Evolutionary conservation across 2,113 vertebrate species (phyloP), one percentile per base, ranked within the genome.

Genomic region (Ceyx cyanopectus): DNA sequence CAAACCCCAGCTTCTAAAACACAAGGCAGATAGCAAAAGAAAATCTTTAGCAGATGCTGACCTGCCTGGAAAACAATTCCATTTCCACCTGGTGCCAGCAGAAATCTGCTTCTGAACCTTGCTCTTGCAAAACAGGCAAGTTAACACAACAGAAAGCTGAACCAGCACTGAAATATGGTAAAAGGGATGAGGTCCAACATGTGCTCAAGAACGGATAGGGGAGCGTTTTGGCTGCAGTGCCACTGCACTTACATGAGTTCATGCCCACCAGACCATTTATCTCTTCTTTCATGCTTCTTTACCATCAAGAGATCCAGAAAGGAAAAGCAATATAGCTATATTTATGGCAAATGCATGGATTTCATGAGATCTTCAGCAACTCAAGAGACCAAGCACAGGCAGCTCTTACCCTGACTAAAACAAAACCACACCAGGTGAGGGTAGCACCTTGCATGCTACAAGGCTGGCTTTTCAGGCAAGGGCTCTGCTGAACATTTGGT

Each of bases 141-240:
- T 29, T 29, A 77, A 54, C 15, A 62, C 7, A 69, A 45, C 16
- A 24, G 32, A 63, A 84, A 90, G 23, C 7, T 57, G 53, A 93
- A 58, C 5, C 41, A 81, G 20, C 51, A n/a, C 15, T 2, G 1
- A 87, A 57, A 73, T 5, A 9, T 20, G 30, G 7, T 7, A 29
- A 30, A 45, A 81, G 30, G 3, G 23, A 20, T 1, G 0, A 65
- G 24, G 41, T 65, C 24, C 74, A 76, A 11, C 0, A 0, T 17
- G 40, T 69, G 40, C 24, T 65, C 19, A 45, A 16, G 58, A 58
- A 53, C 3, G 8, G 14, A 19, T 21, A 53, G 45, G 70, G 37
- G 29, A 37, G 10, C 37, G 5, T 29, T 88, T 66, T 51, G 62
- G 8, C 8, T 62, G 46, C 27, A 53, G 0, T 11, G 26, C 56